Evolutionary conservation across 2,797 vertebrate genomes (phyloP).

Genomic region (Microchirus variegatus): DNA sequence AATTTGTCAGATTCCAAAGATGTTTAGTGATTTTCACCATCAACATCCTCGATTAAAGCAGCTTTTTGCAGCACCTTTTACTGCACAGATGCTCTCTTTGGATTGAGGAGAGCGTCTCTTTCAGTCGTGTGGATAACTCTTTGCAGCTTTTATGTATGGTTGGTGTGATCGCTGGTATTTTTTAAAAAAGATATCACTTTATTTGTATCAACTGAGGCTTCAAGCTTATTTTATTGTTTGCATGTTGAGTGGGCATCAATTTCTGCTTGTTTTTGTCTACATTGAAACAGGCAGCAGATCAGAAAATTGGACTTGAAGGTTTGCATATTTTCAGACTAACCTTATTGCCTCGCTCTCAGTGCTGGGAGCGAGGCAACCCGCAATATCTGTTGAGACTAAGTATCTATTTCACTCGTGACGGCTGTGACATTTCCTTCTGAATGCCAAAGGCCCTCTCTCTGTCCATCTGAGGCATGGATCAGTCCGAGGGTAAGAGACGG

Average conservation of each 20-base stretch:
- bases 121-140: no score
- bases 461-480: slow-evolving; percentile 44
- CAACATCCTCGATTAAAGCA: no score
- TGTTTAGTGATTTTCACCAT: no score
- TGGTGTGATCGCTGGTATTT: no score
- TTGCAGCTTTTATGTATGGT: no score
- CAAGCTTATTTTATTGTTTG: no score
- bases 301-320: slow-evolving; percentile 16
- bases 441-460: slow-evolving; percentile 51
- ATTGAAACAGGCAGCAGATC: slow-evolving; percentile 6
- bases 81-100: no score
- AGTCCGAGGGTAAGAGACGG: slow-evolving; percentile 46
- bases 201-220: no score
- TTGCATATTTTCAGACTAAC: slow-evolving; percentile 32
- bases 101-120: no score
- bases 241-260: neutral
- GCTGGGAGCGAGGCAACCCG: slow-evolving; percentile 7
- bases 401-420: slow-evolving; percentile 56
- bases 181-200: no score
- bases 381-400: slow-evolving; percentile 20
- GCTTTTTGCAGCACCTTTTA: no score
- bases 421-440: slow-evolving; percentile 66
- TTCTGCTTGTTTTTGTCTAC: neutral
- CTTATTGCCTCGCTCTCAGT: slow-evolving; percentile 19
- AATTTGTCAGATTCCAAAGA: no score